Conservation (phyloP, 2,888 invertebrate genomes). For the Rhodophaea formosa region DNA sequence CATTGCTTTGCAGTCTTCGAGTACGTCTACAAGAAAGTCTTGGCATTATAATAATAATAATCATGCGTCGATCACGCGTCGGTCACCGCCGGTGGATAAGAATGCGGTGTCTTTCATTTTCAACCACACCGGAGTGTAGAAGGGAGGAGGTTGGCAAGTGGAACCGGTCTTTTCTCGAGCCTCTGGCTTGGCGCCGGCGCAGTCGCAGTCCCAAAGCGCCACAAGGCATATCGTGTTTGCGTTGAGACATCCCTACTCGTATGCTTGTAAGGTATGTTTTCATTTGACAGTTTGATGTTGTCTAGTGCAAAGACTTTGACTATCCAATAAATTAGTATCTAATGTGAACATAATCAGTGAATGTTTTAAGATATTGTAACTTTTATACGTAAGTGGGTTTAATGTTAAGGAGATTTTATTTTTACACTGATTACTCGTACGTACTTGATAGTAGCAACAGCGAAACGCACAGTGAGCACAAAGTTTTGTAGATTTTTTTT, state of each 20-base stretch:
- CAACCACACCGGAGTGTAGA: slow-evolving; percentile 88
- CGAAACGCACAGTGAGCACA: slow-evolving; percentile 60
- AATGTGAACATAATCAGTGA: slow-evolving; percentile 42
- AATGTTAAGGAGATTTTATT: slow-evolving; percentile 61
- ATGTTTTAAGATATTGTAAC: slow-evolving; percentile 52
- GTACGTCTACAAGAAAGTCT: slow-evolving; percentile 91
- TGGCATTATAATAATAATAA: slow-evolving; percentile 90
- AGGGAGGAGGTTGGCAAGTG: slow-evolving; percentile 23
- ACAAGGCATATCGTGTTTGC: slow-evolving; percentile 49
- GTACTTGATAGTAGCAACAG: slow-evolving; percentile 43
- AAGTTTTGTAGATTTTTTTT: slow-evolving; percentile 30
- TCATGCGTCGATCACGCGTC: slow-evolving; percentile 80
- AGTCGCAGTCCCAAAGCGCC: slow-evolving; percentile 23
- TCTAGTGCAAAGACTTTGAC: slow-evolving; percentile 53
- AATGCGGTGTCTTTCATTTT: slow-evolving; percentile 81
- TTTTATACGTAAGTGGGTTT: slow-evolving; percentile 67
- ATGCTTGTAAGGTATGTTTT: slow-evolving; percentile 48
- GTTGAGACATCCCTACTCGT: slow-evolving; percentile 48
- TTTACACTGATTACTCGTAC: slow-evolving; percentile 56
- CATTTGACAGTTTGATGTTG: slow-evolving; percentile 67
- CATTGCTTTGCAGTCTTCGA: slow-evolving; percentile 91
- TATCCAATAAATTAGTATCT: slow-evolving; percentile 42
- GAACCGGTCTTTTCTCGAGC: slow-evolving; percentile 45
- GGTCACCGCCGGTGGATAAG: slow-evolving; percentile 76
- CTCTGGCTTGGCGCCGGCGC: slow-evolving; percentile 35